Evolutionary conservation across 1,140 invertebrate genomes (phyloP), one percentile per base, ranked within the genome.

Genomic region (Cotesia vestalis): DNA sequence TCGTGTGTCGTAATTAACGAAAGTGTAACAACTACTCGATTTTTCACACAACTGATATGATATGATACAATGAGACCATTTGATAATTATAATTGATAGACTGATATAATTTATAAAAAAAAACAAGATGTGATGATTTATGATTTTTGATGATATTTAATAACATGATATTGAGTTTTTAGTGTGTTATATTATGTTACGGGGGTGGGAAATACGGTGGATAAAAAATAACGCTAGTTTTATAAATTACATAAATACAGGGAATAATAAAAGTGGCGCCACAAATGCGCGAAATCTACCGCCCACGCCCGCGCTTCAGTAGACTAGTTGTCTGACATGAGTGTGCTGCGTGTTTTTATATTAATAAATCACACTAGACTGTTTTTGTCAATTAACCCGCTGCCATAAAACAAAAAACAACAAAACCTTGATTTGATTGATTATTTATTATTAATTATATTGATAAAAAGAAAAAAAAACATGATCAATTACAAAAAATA

Each of bases 311-410:
- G 64, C 76, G 79, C 79, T 82, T 81, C 67, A 77, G 79, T 83
- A 85, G 82, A 76, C 17, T 81, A 84, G 80, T 71, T 83, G 77
- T 81, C 76, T 78, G 76, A 73, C 40, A 46, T 69, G 71, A 83
- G 81, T 84, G 78, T 84, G 81, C 79, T 84, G 81, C 80, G 81
- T 83, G 78, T 81, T 72, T 66, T 57, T 66, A 53, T 34, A 66
- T 66, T 51, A 6, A 66, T 36, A 66, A 12, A 66, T 53, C 17
- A 27, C 35, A 14, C 34, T 62, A 62, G 35, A 64, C 34, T n/a
- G 14, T 46, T 46, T 46, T 46, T 46, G 27, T 46, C 11, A 46
- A 40, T 9, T 11, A 46, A 46, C 40, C 40, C 11, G 40, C 40
- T 46, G 40, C 40, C 40, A 27, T 1, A 27, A 27, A 27, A 27